Conservation (phyloP, 2,113 vertebrate species). For the Elanus axillaris region DNA sequence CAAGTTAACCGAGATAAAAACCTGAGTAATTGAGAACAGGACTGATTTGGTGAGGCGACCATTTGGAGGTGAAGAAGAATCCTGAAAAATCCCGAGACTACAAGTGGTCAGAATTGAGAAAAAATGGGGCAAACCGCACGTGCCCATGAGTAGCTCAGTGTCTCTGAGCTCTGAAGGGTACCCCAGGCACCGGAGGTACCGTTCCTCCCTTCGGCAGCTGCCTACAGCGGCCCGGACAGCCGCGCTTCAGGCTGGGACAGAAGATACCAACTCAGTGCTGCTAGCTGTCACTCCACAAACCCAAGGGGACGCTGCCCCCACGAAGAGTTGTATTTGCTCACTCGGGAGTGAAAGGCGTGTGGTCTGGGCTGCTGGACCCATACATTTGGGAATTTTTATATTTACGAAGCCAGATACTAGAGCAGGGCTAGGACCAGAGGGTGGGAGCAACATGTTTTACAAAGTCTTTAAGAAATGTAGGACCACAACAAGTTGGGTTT, state of each 20-base stretch:
- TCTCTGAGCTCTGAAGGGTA: not conserved
- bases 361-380: not conserved
- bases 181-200: not conserved
- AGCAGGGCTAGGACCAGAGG: not conserved
- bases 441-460: accelerated
- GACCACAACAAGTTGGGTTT: not conserved
- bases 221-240: not conserved
- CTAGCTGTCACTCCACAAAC: not conserved
- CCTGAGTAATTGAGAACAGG: not conserved
- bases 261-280: not conserved
- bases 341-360: not conserved
- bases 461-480: not conserved
- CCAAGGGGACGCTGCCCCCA: accelerated
- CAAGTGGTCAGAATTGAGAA: not conserved
- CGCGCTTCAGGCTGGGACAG: not conserved
- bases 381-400: not conserved
- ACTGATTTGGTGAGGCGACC: not conserved
- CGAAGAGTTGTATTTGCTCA: not conserved
- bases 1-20: not conserved
- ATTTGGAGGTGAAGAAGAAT: not conserved
- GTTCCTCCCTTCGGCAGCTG: not conserved
- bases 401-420: not conserved
- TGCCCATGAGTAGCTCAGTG: not conserved
- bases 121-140: not conserved
- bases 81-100: not conserved